A percentile compares a stretch with the other conserved stretches of the same genome.
These are phyloP conservation scores for Falco punctatus DNA, from an alignment of 2,113 vertebrate species.

Conservation along the genomic window DNA sequence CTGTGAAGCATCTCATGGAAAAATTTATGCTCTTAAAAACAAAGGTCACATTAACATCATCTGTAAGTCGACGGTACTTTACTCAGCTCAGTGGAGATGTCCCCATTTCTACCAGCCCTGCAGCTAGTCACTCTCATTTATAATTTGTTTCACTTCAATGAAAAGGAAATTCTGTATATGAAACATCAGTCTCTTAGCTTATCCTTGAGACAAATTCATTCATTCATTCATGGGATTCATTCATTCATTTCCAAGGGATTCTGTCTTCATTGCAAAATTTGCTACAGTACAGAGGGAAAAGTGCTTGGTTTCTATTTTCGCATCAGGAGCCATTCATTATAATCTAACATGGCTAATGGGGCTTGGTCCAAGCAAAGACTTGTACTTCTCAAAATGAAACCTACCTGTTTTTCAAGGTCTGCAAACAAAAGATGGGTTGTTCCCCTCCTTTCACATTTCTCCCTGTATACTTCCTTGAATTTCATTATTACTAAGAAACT, in stretches of 20 bases:
- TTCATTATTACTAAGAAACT: background rate
- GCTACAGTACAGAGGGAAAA: background rate
- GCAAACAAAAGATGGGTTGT: background rate
- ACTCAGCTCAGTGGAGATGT: background rate
- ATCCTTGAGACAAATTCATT: background rate
- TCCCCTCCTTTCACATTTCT: background rate
- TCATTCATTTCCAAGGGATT: conserved; percentile 28
- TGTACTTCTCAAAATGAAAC: background rate
- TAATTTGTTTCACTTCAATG: conserved; percentile 10
- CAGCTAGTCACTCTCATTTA: conserved; percentile 26
- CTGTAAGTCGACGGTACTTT: background rate
- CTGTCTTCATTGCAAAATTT: conserved; percentile 22
- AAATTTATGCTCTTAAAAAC: background rate
- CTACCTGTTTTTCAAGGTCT: background rate
- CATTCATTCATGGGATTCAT: conserved; percentile 11
- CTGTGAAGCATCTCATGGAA: background rate
- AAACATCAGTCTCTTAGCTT: conserved; percentile 4
- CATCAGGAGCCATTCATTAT: background rate
- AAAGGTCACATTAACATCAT: background rate
- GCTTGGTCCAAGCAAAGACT: background rate
- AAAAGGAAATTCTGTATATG: background rate
- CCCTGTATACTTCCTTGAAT: background rate
- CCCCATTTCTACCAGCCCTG: conserved; percentile 40
- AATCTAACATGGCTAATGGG: background rate
- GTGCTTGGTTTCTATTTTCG: background rate